Conservation (phyloP, 2,113 vertebrate genomes). For the Grantiella picta region DNA sequence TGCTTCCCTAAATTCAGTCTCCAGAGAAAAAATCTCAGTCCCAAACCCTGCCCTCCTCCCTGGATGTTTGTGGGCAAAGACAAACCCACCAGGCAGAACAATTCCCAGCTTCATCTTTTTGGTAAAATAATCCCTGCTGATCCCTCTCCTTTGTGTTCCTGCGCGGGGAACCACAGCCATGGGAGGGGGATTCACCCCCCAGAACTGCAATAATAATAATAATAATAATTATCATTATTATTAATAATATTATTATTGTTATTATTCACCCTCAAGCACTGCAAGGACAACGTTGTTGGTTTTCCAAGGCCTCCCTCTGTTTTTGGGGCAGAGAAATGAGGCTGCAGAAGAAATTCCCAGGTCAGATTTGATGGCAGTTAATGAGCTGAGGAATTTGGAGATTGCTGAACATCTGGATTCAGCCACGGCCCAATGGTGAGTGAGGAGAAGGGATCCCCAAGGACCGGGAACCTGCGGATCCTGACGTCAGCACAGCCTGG, state of each 20-base stretch:
- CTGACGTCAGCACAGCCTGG: accelerated
- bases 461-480: not conserved
- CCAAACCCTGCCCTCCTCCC: not conserved
- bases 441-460: not conserved
- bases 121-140: too few species aligned
- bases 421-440: not conserved
- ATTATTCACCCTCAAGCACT: not conserved
- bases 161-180: not conserved
- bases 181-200: not conserved
- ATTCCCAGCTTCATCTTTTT: not conserved
- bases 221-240: too few species aligned
- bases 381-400: not conserved
- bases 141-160: too few species aligned
- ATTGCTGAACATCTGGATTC: not conserved
- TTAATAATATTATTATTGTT: too few species aligned
- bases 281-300: not conserved
- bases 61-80: not conserved
- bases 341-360: not conserved
- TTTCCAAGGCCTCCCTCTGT: not conserved
- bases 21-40: not conserved
- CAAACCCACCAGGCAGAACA: not conserved
- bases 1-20: not conserved
- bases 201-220: not conserved
- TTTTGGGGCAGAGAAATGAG: not conserved
- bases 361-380: not conserved